Base-by-base conservation (phyloP, 2,888 invertebrate genomes). In the Philaethria dido region DNA sequence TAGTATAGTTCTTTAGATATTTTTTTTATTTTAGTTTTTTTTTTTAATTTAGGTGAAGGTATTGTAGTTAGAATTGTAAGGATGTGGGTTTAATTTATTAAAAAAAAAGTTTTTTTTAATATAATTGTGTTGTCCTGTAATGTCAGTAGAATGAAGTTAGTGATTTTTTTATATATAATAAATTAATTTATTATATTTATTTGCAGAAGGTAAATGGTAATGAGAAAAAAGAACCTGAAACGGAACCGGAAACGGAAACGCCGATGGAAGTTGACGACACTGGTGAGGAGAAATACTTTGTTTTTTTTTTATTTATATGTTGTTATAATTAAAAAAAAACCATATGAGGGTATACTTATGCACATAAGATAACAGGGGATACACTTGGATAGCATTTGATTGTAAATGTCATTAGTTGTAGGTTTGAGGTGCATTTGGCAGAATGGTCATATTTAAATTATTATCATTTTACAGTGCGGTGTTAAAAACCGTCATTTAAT, bases 141-240 rank as follows among this genome's bases (percentile, higher is more conserved):
- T 57, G 42, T 57, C 57, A 25, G 16, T 57, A 57, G 57, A 57
- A 29, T 16, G 9, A 9, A 52, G 9, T 52, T 33, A 16, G 13
- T 52, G 1, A n/a, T 8, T 33, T 36, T 20, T 13, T 33, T 25
- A 13, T 54, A 13, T 55, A 8, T 20, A n/a, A 29, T 60, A 2
- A 14, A 18, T 4, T 47, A 33, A 42, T 2, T 45, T 18, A n/a
- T n/a, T 14, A 22, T 29, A 20, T 29, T 57, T 39, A 2, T 64
- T 71, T 72, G 8, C 88, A 93, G 92, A 92, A 93, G 77, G 80
- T 90, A 64, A 93, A 93, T 20, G 93, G 93, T 5, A 88, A 89
- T 67, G 89, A 92, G 64, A 87, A 87, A 64, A 87, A 84, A 74
- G 86, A 85, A 64, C 44, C 61, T 13, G 64, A 67, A 18, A 66